Evolutionary conservation across 1,140 invertebrate species (phyloP).

Genomic region (Aphelinus certus): DNA sequence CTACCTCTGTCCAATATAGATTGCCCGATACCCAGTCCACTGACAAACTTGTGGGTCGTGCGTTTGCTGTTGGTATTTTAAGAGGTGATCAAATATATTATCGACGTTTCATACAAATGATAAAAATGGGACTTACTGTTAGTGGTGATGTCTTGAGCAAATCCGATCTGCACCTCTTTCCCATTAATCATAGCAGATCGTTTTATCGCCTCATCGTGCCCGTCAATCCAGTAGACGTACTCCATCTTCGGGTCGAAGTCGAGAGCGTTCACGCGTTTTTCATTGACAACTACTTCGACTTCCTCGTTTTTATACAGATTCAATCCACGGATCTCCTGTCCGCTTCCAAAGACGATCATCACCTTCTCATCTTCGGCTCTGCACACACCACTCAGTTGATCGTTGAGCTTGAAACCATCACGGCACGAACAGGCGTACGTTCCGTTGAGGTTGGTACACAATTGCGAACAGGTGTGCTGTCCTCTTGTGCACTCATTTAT

Average conservation of each 20-base stretch:
- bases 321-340: conserved; percentile 85
- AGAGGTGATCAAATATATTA: conserved; percentile 6
- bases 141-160: conserved; percentile 87
- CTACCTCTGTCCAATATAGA: conserved; percentile 93
- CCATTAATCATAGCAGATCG: conserved; percentile 89
- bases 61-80: conserved; percentile 65
- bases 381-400: conserved; percentile 84
- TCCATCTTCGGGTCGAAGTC: conserved; percentile 85
- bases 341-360: conserved; percentile 78
- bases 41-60: conserved; percentile 84
- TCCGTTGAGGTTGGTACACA: conserved; percentile 92
- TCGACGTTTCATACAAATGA: conserved; percentile 17
- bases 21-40: conserved; percentile 94
- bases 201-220: conserved; percentile 88
- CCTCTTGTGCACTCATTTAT: conserved; percentile 90
- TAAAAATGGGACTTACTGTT: conserved; percentile 64
- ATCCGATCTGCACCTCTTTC: conserved; percentile 80
- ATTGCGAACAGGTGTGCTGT: conserved; percentile 89
- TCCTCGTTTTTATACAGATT: conserved; percentile 74
- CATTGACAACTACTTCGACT: conserved; percentile 79
- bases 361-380: conserved; percentile 74
- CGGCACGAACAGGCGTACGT: conserved; percentile 89
- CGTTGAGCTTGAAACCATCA: conserved; percentile 81
- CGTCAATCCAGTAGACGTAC: conserved; percentile 94
- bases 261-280: conserved; percentile 87